Evolutionary conservation across 2,113 vertebrate genomes (phyloP).

Genomic region (Lepisosteus oculatus): DNA sequence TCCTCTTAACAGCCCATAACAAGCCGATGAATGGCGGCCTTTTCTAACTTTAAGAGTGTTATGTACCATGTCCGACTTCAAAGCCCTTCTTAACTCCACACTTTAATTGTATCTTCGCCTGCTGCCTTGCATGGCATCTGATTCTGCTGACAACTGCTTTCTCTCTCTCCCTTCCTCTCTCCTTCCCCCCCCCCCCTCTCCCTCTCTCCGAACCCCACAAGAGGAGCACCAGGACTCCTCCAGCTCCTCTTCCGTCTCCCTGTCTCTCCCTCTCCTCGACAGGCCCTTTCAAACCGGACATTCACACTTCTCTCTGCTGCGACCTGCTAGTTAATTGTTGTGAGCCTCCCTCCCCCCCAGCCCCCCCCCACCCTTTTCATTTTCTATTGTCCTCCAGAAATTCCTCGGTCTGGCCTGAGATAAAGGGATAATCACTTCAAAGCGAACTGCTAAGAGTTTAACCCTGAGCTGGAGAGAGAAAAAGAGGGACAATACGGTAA

Average conservation of each 20-base stretch:
- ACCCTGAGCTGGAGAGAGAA: constrained; percentile 81
- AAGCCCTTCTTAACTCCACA: constrained; percentile 73
- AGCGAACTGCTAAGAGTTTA: constrained; percentile 94
- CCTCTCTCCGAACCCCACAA: neutral
- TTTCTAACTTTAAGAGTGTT: constrained; percentile 57
- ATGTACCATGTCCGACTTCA: constrained; percentile 72
- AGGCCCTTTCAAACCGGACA: constrained; percentile 55
- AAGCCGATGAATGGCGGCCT: constrained; percentile 56
- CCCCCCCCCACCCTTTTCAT: constrained; percentile 68
- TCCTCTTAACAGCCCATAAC: constrained; percentile 58
- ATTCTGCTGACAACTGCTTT: constrained; percentile 73
- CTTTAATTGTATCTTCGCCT: constrained; percentile 74
- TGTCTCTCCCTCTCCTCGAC: constrained; percentile 2
- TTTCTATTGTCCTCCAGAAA: constrained; percentile 88
- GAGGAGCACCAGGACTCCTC: constrained; percentile 18
- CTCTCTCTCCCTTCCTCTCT: constrained; percentile 42
- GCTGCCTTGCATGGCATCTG: constrained; percentile 58
- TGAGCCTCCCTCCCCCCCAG: constrained; percentile 77
- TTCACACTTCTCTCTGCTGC: constrained; percentile 78
- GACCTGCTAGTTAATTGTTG: constrained; percentile 78
- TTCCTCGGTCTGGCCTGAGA: constrained; percentile 93
- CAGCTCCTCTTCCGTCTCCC: constrained; percentile 5
- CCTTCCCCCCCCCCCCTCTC: constrained; percentile 28
- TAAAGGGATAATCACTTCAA: constrained; percentile 99
- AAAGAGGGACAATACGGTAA: constrained; percentile 90